These are phyloP conservation scores for Patagioenas fasciata DNA, from an alignment of 2,113 vertebrate species.

Conservation along the genomic window DNA sequence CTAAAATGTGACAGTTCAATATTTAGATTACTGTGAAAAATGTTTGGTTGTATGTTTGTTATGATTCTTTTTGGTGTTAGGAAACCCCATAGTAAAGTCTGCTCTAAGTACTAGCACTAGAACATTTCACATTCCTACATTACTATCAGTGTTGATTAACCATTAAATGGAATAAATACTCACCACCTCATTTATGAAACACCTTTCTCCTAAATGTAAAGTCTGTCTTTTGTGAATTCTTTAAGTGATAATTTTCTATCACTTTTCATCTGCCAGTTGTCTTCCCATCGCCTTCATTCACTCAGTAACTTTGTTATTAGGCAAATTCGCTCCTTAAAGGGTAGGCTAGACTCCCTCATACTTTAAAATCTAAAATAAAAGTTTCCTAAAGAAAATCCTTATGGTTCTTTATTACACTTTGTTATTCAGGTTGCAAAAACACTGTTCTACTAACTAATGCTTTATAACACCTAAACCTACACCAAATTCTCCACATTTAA, in stretches of 20 bases:
- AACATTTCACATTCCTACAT: not conserved
- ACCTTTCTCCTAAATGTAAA: not conserved
- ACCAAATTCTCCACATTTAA: not conserved
- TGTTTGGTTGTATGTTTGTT: rapidly evolving
- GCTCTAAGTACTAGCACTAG: not conserved
- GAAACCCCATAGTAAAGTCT: not conserved
- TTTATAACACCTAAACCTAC: not conserved
- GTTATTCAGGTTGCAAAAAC: not conserved
- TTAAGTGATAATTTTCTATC: not conserved
- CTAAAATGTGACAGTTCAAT: not conserved
- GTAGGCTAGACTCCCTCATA: not conserved
- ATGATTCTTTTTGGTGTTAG: not conserved
- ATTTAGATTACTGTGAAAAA: not conserved
- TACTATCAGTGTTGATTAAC: not conserved
- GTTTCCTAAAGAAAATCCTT: not conserved
- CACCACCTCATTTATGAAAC: not conserved
- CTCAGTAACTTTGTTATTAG: not conserved
- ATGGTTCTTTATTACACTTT: not conserved
- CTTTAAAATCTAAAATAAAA: not conserved
- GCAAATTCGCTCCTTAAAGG: not conserved
- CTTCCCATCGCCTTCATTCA: not conserved
- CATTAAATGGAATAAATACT: not conserved
- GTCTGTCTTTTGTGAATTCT: not conserved
- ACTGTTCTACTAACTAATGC: not conserved
- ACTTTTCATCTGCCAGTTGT: not conserved